Conservation (phyloP, 2,888 invertebrate genomes). For the Sympetrum striolatum region DNA sequence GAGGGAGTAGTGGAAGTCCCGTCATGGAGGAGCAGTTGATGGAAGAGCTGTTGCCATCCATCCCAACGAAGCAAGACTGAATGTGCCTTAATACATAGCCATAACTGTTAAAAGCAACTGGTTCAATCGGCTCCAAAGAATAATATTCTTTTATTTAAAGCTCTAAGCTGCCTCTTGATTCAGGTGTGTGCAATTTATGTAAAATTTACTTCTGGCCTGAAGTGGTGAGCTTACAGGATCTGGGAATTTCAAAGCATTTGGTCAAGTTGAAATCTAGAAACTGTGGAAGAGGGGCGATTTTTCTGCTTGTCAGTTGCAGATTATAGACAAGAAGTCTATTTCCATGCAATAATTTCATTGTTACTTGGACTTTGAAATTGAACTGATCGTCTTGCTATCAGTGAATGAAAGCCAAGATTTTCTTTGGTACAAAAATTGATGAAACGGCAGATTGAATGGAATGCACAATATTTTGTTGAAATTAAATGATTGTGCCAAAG, state of each 20-base stretch:
- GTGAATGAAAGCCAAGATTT: not conserved
- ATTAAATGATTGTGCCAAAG: not conserved
- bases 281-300: not conserved
- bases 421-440: not conserved
- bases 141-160: not conserved
- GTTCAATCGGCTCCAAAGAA: not conserved
- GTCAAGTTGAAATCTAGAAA: not conserved
- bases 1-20: not conserved
- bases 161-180: not conserved
- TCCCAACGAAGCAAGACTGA: not conserved
- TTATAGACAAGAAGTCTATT: not conserved
- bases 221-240: not conserved
- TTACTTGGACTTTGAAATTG: not conserved
- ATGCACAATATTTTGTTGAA: not conserved
- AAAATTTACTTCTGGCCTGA: not conserved
- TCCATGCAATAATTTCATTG: not conserved
- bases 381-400: not conserved
- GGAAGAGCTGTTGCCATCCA: not conserved
- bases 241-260: not conserved
- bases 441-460: not conserved
- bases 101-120: not conserved
- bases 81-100: conserved; percentile 4
- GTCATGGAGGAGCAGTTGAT: not conserved
- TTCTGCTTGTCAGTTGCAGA: not conserved
- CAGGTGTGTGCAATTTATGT: not conserved